Evolutionary conservation across 2,888 invertebrate species (phyloP).

Genomic region (Carabus problematicus): DNA sequence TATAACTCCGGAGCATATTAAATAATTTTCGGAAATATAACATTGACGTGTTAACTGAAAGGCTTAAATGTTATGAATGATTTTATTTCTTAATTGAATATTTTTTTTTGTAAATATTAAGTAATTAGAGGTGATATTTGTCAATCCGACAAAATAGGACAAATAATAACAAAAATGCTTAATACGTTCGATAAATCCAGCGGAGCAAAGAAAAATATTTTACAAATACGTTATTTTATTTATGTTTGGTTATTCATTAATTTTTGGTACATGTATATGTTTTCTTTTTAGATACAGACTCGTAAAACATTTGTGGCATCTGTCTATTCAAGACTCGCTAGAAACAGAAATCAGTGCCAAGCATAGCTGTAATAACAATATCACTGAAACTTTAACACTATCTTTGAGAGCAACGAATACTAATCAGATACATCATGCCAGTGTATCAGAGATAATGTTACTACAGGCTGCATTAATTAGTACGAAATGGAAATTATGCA

Average conservation of each 20-base stretch:
- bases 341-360: slow-evolving; percentile 62
- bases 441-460: slow-evolving; percentile 64
- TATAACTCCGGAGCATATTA: neutral
- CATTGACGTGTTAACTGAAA: no score
- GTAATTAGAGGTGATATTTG: no score
- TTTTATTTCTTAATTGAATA: slow-evolving; percentile 8
- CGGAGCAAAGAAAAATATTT: no score
- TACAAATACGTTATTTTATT: no score
- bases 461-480: slow-evolving; percentile 68
- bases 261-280: no score
- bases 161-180: no score
- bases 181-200: no score
- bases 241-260: no score
- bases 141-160: no score
- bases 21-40: neutral
- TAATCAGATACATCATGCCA: slow-evolving; percentile 68
- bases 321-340: slow-evolving; percentile 68
- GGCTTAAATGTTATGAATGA: slow-evolving; percentile 14
- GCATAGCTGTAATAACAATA: slow-evolving; percentile 58
- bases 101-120: slow-evolving; percentile 21
- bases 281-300: slow-evolving; percentile 65
- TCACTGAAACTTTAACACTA: slow-evolving; percentile 68
- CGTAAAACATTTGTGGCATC: slow-evolving; percentile 70
- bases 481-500: slow-evolving; percentile 66
- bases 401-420: slow-evolving; percentile 75